These are phyloP conservation scores for Anabacerthia variegaticeps DNA, from an alignment of 2,797 vertebrate genomes.

Conservation along the genomic window DNA sequence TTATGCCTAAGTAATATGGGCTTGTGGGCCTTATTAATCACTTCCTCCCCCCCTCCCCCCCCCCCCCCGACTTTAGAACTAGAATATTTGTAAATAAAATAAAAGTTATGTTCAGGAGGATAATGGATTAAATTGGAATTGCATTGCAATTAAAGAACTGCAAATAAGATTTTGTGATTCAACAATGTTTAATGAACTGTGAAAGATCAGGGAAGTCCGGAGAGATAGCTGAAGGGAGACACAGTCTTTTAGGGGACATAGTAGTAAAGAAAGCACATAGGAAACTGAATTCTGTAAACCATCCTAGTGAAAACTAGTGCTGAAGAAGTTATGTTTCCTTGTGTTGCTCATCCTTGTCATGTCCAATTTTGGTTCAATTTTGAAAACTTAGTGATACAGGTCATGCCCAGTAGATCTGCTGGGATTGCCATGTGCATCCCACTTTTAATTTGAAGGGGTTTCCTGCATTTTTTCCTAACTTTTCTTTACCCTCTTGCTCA, in stretches of 20 bases:
- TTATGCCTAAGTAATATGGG: not conserved
- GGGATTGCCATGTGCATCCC: not conserved
- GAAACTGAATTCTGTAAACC: not conserved
- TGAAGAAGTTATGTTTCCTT: not conserved
- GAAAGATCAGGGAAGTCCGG: not conserved
- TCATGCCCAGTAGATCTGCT: not conserved
- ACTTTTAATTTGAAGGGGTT: not conserved
- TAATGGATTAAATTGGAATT: not conserved
- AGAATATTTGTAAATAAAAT: not conserved
- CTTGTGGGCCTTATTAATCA: not conserved
- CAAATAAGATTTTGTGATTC: not conserved
- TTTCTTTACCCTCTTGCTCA: not conserved
- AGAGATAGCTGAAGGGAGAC: not conserved
- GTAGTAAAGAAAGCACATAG: not conserved
- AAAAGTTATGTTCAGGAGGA: not conserved
- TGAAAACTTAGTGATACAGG: not conserved
- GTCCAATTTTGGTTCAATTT: not conserved
- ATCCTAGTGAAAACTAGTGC: not conserved
- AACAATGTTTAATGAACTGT: not conserved
- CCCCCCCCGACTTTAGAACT: not conserved
- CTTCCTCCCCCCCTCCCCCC: not conserved
- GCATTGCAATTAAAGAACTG: not conserved
- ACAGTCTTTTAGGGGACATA: not conserved
- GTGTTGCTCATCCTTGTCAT: not conserved
- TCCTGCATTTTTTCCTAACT: not conserved